Percentiles rank a stretch among this genome's conserved stretches.
phyloP scores from a whole-genome alignment of 2,888 invertebrate species.

The Drosophila testacea region DNA sequence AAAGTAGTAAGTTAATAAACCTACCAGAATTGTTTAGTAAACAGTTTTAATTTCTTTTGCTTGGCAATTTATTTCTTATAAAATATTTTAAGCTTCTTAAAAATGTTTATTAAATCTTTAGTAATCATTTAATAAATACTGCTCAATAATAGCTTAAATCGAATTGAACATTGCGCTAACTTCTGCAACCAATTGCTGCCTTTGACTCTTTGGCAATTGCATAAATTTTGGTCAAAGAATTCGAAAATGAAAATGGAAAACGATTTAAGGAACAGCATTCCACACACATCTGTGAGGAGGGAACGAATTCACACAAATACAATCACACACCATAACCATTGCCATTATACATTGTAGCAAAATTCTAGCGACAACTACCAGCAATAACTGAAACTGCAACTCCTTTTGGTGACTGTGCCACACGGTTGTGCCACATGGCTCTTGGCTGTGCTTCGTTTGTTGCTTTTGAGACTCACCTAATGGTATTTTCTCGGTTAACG shows the following conservation, averaged over 20 bases:
- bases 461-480: constrained; percentile 83
- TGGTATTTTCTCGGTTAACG: constrained; percentile 85
- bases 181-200: constrained; percentile 11
- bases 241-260: constrained; percentile 21
- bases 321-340: constrained; percentile 43
- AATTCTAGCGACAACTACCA: constrained; percentile 65
- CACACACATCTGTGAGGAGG: background rate
- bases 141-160: constrained; percentile 1
- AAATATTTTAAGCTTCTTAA: too few species aligned
- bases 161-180: constrained; percentile 8
- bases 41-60: too few species aligned
- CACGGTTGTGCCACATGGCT: background rate
- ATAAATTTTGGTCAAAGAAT: constrained; percentile 22
- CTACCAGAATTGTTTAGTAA: too few species aligned
- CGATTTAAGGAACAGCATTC: constrained; percentile 32
- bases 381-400: constrained; percentile 16
- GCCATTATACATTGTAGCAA: constrained; percentile 63
- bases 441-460: constrained; percentile 28
- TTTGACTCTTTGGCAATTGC: constrained; percentile 15
- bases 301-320: constrained; percentile 21
- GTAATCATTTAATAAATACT: background rate
- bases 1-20: too few species aligned
- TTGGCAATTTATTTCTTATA: too few species aligned
- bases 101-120: too few species aligned
- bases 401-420: constrained; percentile 19